Conservation (phyloP, 1,140 invertebrate genomes). For the Propsilocerus akamusi region DNA sequence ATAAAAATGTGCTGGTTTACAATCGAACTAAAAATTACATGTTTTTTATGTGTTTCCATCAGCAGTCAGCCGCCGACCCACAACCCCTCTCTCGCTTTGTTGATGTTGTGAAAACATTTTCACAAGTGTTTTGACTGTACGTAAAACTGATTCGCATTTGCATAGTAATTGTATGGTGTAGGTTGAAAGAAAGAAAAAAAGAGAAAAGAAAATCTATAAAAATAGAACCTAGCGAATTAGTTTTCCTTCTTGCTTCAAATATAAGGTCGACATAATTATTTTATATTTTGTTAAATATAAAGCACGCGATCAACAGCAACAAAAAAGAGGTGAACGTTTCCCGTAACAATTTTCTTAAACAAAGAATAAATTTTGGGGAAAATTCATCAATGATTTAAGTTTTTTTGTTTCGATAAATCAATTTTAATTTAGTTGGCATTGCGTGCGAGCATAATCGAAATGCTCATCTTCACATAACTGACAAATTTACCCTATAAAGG, state of each 20-base stretch:
- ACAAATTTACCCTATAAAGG: no score
- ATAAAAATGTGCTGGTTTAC: no score
- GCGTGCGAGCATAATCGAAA: no score
- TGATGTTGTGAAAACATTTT: neutral
- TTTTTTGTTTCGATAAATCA: no score
- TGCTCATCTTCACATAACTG: no score
- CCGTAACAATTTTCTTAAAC: conserved; percentile 2
- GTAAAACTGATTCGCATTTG: conserved; percentile 1
- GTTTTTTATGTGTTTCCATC: no score
- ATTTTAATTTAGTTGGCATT: no score
- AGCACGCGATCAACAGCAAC: neutral
- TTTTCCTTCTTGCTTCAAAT: neutral
- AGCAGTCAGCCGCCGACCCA: no score
- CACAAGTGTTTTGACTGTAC: conserved; percentile 1
- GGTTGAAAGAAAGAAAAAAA: neutral
- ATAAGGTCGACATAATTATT: no score
- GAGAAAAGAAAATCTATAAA: no score
- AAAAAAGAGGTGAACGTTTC: neutral
- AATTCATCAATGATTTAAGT: neutral
- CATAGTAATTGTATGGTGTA: conserved; percentile 2
- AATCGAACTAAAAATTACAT: no score
- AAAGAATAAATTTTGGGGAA: neutral
- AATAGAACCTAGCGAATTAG: neutral
- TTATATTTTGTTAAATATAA: neutral
- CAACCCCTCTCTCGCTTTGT: neutral